Conservation (phyloP, 2,888 invertebrate genomes). For the Meghimatium bilineatum region DNA sequence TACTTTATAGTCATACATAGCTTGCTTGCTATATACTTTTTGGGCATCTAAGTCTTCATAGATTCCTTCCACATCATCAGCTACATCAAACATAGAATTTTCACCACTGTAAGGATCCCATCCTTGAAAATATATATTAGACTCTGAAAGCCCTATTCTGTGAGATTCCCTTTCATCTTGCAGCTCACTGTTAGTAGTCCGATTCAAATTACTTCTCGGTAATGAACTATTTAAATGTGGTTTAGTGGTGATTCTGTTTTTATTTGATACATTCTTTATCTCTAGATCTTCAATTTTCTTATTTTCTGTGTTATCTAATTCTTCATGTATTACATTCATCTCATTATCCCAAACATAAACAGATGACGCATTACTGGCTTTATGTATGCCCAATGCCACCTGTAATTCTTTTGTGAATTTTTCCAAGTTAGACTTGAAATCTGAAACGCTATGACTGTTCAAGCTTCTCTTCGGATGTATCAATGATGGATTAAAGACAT, state of each 20-base stretch:
- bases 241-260: background rate
- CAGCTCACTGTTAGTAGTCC: background rate
- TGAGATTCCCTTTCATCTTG: background rate
- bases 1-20: background rate
- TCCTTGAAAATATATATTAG: no score
- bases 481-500: background rate
- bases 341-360: conserved; percentile 12
- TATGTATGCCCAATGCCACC: background rate
- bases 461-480: background rate
- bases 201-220: background rate
- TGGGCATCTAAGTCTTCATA: background rate
- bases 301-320: background rate
- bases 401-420: conserved; percentile 27
- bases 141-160: background rate
- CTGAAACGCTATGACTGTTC: background rate
- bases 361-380: background rate
- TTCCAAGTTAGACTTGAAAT: conserved; percentile 10
- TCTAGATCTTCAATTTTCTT: background rate
- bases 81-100: background rate
- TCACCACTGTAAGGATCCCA: background rate
- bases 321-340: no score
- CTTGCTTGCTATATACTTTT: background rate
- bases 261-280: background rate
- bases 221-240: background rate
- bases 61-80: background rate